Percentiles rank a stretch among this genome's conserved stretches.
These are phyloP conservation scores for Tachyglossus aculeatus DNA, from an alignment of 2,797 vertebrate species.

Conservation along the genomic window DNA sequence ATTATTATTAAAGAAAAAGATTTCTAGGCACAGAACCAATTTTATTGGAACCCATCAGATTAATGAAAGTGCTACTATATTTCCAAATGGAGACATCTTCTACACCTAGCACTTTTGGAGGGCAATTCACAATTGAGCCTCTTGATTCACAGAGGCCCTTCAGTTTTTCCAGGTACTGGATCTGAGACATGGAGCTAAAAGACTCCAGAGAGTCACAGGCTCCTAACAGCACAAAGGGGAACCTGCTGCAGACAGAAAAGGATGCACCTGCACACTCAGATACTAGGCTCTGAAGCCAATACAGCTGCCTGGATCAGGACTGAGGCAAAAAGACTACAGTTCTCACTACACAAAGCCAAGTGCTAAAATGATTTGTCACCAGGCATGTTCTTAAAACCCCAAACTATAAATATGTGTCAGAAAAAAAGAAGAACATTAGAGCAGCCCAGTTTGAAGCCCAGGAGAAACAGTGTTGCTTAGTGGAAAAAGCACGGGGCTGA, in stretches of 20 bases:
- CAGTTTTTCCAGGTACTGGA: background rate
- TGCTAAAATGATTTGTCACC: background rate
- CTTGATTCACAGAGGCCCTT: background rate
- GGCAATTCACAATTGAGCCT: background rate
- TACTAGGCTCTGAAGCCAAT: background rate
- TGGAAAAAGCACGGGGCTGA: too few species aligned
- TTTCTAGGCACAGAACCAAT: background rate
- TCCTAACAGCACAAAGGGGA: background rate
- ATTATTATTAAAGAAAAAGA: background rate
- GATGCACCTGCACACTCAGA: background rate
- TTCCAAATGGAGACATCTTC: background rate
- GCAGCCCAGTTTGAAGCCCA: accelerated
- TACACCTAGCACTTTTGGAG: background rate
- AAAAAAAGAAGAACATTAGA: accelerated
- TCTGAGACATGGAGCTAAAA: background rate
- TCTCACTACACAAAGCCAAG: background rate
- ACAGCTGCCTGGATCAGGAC: background rate
- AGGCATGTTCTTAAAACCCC: background rate
- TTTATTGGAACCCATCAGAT: constrained; percentile 18
- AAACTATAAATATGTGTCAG: background rate
- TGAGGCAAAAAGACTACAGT: background rate
- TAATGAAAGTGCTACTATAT: background rate
- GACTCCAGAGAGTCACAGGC: background rate
- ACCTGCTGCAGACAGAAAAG: background rate
- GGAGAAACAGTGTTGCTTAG: too few species aligned